A percentile compares a stretch with the other conserved stretches of the same genome.
These are phyloP conservation scores for Cosmia trapezina DNA, from an alignment of 2,888 invertebrate species.

Conservation along the genomic window DNA sequence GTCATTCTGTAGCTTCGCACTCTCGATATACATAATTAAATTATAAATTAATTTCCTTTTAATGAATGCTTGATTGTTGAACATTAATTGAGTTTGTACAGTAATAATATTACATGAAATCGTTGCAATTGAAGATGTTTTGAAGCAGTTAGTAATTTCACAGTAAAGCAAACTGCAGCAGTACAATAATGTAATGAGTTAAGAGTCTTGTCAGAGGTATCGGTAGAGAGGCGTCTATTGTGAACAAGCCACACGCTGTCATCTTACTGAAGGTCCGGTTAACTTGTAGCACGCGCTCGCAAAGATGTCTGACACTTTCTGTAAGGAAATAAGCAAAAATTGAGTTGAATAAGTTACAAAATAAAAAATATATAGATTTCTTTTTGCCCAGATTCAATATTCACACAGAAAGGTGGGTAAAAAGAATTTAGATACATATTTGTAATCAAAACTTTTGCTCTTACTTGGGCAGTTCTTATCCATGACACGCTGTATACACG, in stretches of 20 bases:
- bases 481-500: slow-evolving; percentile 20
- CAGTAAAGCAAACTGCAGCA: slow-evolving; percentile 12
- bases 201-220: slow-evolving; percentile 1
- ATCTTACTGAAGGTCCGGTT: slow-evolving; percentile 25
- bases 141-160: background rate
- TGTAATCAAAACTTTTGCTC: background rate
- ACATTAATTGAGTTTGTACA: background rate
- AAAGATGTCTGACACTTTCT: slow-evolving; percentile 6
- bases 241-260: slow-evolving; percentile 31
- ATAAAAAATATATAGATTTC: background rate
- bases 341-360: no score
- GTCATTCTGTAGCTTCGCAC: no score
- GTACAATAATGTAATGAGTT: background rate
- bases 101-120: background rate
- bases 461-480: slow-evolving; percentile 10
- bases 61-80: no score
- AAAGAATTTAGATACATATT: no score
- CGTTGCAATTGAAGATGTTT: background rate
- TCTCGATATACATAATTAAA: no score
- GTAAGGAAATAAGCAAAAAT: background rate
- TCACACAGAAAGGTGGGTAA: background rate
- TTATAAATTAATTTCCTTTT: no score
- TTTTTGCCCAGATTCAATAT: no score
- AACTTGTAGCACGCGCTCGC: slow-evolving; percentile 12
- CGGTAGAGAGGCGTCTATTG: slow-evolving; percentile 20